Percentiles rank a stretch among this genome's conserved stretches.
Evolutionary conservation across 2,113 vertebrate species (phyloP).

Genomic region (Ophiodon elongatus): DNA sequence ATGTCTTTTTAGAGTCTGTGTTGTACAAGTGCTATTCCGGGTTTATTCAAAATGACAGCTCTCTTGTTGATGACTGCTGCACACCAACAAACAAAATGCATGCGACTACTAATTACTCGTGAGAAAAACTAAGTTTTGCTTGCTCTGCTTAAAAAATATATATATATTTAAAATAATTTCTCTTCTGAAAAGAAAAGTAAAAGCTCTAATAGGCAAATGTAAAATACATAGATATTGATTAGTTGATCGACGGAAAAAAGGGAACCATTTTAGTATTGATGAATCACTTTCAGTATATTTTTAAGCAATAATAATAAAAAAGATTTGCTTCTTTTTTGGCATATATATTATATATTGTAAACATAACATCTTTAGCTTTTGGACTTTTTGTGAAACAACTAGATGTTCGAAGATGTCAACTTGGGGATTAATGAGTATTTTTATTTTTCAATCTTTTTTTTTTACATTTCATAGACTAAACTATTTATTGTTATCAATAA

Average conservation of each 20-base stretch:
- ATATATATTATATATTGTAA: not conserved
- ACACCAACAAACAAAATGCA: not conserved
- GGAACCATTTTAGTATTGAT: not conserved
- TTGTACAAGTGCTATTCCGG: not conserved
- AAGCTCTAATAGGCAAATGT: not conserved
- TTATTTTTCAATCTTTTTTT: not conserved
- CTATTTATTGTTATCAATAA: not conserved
- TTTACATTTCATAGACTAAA: not conserved
- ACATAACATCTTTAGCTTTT: not conserved
- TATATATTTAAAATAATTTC: not conserved
- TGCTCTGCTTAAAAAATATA: not conserved
- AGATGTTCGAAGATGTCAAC: not conserved
- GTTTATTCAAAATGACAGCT: slow-evolving; percentile 31
- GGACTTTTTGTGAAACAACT: not conserved
- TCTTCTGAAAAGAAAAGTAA: not conserved
- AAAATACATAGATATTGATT: not conserved
- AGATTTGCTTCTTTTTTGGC: not conserved
- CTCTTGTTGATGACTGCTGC: not conserved
- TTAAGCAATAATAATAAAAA: not conserved
- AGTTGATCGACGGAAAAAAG: not conserved
- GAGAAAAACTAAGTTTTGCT: not conserved
- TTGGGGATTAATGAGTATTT: not conserved
- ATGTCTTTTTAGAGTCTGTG: slow-evolving; percentile 36
- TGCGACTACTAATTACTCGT: not conserved
- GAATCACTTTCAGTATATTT: not conserved